Evolutionary conservation across 2,113 vertebrate species (phyloP), one percentile per base, ranked within the genome.

Genomic region (Poicephalus gulielmi): DNA sequence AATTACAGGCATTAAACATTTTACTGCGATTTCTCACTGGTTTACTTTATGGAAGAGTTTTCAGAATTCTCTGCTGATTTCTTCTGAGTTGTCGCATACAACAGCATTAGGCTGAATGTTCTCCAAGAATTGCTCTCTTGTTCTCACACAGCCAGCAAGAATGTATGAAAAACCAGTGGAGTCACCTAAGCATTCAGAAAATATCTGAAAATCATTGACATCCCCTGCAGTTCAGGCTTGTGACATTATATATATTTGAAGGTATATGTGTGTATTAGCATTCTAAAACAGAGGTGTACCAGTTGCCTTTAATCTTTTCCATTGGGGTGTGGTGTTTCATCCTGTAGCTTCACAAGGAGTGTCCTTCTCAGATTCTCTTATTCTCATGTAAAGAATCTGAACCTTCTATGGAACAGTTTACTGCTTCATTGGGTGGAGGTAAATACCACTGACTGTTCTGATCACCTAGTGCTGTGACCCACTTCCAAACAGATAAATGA

Each of bases 1-100:
- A 97, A 98, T 96, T 92, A 88, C 88, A 97, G 97, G 95, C 94
- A 97, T 98, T 98, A 98, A 97, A 95, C 91, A 95, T 96, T 96
- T 96, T 97, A 86, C 94, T 97, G 94, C 90, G 97, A 97, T 89
- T 98, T 98, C 69, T 97, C 92, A 93, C 47, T 98, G 95, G 86
- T 96, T 97, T 98, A 89, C 89, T 97, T 97, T 74, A 80, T 83
- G 44, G 46, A 85, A 93, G 83, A 39, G 23, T 79, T 86, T 81
- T 78, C 49, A 75, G 49, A 79, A 80, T 85, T 80, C 91, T 60
- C 50, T 90, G n/a, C 77, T 69, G 35, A 8, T 73, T 84, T 92
- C 31, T 17, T 90, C 73, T 59, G 44, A 91, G 73, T 37, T 68
- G 8, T 55, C 53, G 30, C 20, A 20, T 12, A 11, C 6, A 79